Conservation (phyloP, 2,113 vertebrate genomes). For the Elaphurus davidianus region DNA sequence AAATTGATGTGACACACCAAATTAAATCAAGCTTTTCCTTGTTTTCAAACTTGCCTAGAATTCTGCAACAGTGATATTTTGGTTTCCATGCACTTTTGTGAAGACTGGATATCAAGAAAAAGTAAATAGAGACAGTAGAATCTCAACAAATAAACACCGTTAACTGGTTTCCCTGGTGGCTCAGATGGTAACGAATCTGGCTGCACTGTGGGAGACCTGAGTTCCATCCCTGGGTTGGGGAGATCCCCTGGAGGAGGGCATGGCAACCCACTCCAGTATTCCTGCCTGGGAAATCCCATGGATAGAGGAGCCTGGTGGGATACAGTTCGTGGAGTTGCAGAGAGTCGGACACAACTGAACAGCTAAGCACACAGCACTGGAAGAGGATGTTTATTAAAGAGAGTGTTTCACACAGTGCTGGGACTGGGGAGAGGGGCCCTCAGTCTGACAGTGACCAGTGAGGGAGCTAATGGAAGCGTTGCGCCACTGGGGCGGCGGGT, state of each 20-base stretch:
- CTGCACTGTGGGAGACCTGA: not conserved
- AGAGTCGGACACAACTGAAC: not conserved
- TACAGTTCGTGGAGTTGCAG: not conserved
- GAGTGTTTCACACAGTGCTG: not conserved
- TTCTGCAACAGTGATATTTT: not conserved
- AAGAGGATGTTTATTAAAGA: not conserved
- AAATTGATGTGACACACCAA: not conserved
- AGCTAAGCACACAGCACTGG: not conserved
- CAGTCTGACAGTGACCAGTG: not conserved
- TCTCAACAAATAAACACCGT: not conserved
- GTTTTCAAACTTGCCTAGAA: not conserved
- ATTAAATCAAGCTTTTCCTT: not conserved
- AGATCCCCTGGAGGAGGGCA: not conserved
- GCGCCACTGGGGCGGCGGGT: not conserved
- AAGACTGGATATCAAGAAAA: not conserved
- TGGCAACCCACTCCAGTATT: not conserved
- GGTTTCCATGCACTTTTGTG: not conserved
- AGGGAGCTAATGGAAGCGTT: not conserved
- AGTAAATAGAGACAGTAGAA: not conserved
- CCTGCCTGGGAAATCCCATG: not conserved
- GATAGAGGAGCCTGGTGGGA: not conserved
- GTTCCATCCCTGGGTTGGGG: not conserved
- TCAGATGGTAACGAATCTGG: not conserved
- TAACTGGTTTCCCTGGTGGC: not conserved
- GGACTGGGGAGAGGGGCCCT: not conserved